Conservation (phyloP, 2,797 vertebrate species). For the Bothrops alternatus region DNA sequence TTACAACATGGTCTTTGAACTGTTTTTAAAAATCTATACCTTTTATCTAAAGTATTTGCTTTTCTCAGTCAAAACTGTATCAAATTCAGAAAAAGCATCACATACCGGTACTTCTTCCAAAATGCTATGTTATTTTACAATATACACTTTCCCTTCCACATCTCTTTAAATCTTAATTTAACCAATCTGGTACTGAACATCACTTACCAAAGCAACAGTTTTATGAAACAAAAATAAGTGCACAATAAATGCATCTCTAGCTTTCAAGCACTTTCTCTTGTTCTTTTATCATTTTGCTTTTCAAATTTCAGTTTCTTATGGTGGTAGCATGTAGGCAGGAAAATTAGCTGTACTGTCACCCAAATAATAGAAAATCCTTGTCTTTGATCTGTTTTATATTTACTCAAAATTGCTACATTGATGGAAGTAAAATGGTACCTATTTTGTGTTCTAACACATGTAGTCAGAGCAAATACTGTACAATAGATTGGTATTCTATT, state of each 20-base stretch:
- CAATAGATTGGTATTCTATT: background rate
- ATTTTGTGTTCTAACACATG: background rate
- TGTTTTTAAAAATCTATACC: background rate
- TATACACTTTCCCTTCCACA: background rate
- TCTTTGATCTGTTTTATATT: slow-evolving; percentile 11
- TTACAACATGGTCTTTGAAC: background rate
- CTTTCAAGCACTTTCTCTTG: background rate
- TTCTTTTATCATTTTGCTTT: slow-evolving; percentile 4
- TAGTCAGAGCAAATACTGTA: background rate
- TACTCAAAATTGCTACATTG: background rate
- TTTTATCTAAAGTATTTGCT: background rate
- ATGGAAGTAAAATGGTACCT: background rate
- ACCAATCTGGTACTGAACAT: background rate
- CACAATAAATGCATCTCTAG: background rate
- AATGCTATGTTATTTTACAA: background rate
- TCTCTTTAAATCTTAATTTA: background rate
- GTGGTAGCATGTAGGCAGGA: background rate
- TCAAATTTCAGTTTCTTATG: slow-evolving; percentile 4
- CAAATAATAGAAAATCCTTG: slow-evolving; percentile 8
- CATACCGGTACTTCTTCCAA: background rate
- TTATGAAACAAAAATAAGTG: background rate
- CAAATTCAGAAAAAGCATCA: background rate
- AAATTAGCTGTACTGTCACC: background rate
- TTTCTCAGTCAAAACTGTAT: background rate
- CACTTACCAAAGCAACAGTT: background rate